Evolutionary conservation across 64 coral and sea anemone species (phyloP).

Genomic region (Actinia equina): DNA sequence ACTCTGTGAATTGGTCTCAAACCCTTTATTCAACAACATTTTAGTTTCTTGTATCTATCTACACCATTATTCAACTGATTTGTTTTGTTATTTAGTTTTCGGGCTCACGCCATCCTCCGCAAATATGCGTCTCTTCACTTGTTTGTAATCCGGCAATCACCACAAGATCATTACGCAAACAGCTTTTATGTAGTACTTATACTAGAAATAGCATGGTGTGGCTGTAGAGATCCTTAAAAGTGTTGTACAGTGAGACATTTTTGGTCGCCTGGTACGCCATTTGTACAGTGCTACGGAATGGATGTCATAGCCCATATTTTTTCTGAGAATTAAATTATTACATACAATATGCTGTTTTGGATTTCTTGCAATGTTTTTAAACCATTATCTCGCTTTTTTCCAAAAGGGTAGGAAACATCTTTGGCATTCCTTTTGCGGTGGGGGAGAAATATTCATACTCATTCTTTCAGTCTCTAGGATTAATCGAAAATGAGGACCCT

Average conservation of each 20-base stretch:
- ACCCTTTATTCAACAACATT: background rate
- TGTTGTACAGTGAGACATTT: conserved; percentile 7
- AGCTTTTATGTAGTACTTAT: background rate
- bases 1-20: background rate
- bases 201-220: conserved; percentile 1
- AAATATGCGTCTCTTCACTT: background rate
- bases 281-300: conserved; percentile 23
- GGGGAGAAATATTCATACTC: too few relatives aligned
- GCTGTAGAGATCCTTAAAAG: background rate
- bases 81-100: conserved; percentile 10
- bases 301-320: conserved; percentile 48
- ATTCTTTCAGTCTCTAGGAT: too few relatives aligned
- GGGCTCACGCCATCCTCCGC: background rate
- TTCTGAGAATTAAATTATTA: conserved; percentile 69
- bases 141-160: background rate
- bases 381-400: too few relatives aligned
- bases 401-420: too few relatives aligned
- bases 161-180: background rate
- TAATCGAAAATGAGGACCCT: too few relatives aligned
- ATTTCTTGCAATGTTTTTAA: background rate
- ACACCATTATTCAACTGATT: conserved; percentile 5
- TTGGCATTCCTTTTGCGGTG: too few relatives aligned
- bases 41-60: background rate
- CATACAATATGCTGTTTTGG: background rate
- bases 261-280: background rate